These are phyloP conservation scores for Hypena proboscidalis DNA, from an alignment of 2,888 invertebrate species.

Conservation along the genomic window DNA sequence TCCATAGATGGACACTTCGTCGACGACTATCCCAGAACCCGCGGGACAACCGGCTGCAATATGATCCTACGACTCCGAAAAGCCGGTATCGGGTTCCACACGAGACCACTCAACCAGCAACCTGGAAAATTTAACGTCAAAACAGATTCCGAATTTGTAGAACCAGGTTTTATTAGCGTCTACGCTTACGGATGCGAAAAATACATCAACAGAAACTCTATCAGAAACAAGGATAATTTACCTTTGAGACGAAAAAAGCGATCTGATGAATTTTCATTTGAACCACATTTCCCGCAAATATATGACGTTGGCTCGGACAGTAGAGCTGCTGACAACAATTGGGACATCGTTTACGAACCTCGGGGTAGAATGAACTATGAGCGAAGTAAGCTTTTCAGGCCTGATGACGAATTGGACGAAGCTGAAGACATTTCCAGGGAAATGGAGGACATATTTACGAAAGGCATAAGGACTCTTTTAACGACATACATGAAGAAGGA, in stretches of 20 bases:
- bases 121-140: slow-evolving; percentile 90
- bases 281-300: slow-evolving; percentile 58
- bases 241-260: slow-evolving; percentile 65
- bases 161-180: slow-evolving; percentile 93
- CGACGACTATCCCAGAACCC: slow-evolving; percentile 58
- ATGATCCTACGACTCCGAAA: slow-evolving; percentile 91
- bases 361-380: slow-evolving; percentile 71
- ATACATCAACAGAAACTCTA: slow-evolving; percentile 75
- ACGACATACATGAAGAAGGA: slow-evolving; percentile 94
- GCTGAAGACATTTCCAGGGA: slow-evolving; percentile 90
- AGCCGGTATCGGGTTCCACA: slow-evolving; percentile 92
- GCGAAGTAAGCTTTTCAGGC: slow-evolving; percentile 77
- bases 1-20: slow-evolving; percentile 57
- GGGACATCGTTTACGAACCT: slow-evolving; percentile 71
- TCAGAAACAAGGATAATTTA: slow-evolving; percentile 69
- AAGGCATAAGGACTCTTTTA: slow-evolving; percentile 92
- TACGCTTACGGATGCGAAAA: slow-evolving; percentile 93
- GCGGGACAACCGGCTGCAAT: slow-evolving; percentile 86
- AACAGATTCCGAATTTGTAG: slow-evolving; percentile 93
- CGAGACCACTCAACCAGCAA: slow-evolving; percentile 88
- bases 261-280: slow-evolving; percentile 76
- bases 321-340: slow-evolving; percentile 61
- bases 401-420: slow-evolving; percentile 85
- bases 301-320: slow-evolving; percentile 54
- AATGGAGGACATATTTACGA: slow-evolving; percentile 93